Conservation (phyloP, 2,797 vertebrate species). For the Gadopsis marmoratus region DNA sequence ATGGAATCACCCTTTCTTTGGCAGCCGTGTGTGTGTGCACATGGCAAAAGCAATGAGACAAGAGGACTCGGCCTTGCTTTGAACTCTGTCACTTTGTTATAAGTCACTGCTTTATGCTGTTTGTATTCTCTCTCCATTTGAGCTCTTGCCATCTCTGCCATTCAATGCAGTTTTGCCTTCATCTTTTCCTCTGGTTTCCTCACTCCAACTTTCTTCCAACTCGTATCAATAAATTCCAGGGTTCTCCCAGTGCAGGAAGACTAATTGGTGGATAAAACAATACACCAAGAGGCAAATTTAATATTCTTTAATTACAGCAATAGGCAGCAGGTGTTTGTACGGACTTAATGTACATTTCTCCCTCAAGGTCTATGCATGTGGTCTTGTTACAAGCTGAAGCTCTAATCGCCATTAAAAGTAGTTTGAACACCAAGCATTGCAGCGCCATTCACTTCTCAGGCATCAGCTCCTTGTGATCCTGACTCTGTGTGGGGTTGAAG, state of each 20-base stretch:
- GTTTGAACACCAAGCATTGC: conserved; percentile 63
- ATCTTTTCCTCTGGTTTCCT: conserved; percentile 34
- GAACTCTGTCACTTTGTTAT: conserved; percentile 77
- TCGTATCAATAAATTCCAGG: conserved; percentile 9
- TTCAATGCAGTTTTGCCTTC: conserved; percentile 27
- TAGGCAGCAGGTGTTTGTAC: conserved; percentile 48
- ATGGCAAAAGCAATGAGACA: conserved; percentile 68
- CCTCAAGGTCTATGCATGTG: conserved; percentile 45
- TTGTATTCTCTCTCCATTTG: conserved; percentile 44
- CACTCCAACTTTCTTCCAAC: conserved; percentile 12
- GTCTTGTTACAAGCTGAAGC: conserved; percentile 62
- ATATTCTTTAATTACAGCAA: conserved; percentile 48
- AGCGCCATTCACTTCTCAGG: conserved; percentile 35
- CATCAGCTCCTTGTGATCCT: conserved; percentile 39
- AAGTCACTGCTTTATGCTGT: conserved; percentile 69
- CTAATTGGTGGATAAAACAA: conserved; percentile 20
- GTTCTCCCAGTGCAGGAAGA: neutral
- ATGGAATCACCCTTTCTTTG: conserved; percentile 74
- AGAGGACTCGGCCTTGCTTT: conserved; percentile 68
- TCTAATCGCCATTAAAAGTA: conserved; percentile 70
- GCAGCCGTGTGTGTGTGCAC: conserved; percentile 40
- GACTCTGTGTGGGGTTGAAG: conserved; percentile 15
- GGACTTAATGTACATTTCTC: conserved; percentile 32
- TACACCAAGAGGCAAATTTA: conserved; percentile 32
- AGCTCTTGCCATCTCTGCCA: conserved; percentile 43